phyloP scores from a whole-genome alignment of 2,797 vertebrate genomes.

The Melanotaenia parkinsoni region DNA sequence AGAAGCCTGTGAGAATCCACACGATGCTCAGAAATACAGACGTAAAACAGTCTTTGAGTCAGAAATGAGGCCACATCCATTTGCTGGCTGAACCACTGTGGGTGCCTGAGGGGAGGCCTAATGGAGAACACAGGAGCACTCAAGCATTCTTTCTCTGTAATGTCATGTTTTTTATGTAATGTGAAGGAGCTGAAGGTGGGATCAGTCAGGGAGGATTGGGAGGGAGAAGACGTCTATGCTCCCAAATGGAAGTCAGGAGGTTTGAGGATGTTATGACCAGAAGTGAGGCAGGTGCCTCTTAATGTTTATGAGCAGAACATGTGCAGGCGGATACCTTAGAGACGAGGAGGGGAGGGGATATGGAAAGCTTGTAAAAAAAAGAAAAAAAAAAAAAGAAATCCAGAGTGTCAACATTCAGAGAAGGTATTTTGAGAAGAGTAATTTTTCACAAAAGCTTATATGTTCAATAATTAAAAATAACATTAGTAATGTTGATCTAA shows the following conservation, averaged over 20 bases:
- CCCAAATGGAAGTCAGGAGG: slow-evolving; percentile 72
- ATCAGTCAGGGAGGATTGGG: slow-evolving; percentile 31
- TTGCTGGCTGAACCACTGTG: slow-evolving; percentile 53
- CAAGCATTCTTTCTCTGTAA: slow-evolving; percentile 77
- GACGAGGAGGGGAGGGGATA: slow-evolving; percentile 32
- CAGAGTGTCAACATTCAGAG: slow-evolving; percentile 43
- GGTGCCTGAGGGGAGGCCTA: slow-evolving; percentile 54
- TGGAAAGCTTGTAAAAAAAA: slow-evolving; percentile 28
- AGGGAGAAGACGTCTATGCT: slow-evolving; percentile 32
- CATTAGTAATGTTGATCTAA: background rate
- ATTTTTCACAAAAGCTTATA: slow-evolving; percentile 12
- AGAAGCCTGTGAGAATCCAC: background rate
- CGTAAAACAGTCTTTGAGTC: slow-evolving; percentile 38
- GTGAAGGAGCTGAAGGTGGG: slow-evolving; percentile 62
- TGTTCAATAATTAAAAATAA: background rate
- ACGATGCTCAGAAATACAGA: slow-evolving; percentile 35
- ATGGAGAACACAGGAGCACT: slow-evolving; percentile 76
- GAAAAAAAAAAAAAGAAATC: background rate
- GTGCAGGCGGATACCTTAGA: slow-evolving; percentile 71
- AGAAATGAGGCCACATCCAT: slow-evolving; percentile 41
- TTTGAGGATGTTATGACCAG: slow-evolving; percentile 78
- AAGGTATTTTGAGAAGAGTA: slow-evolving; percentile 53
- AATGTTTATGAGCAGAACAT: slow-evolving; percentile 79
- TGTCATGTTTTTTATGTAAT: slow-evolving; percentile 83
- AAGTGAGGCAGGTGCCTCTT: slow-evolving; percentile 72